Base-by-base conservation (phyloP, 2,888 invertebrate species). In the Leptinotarsa tumamoca region DNA sequence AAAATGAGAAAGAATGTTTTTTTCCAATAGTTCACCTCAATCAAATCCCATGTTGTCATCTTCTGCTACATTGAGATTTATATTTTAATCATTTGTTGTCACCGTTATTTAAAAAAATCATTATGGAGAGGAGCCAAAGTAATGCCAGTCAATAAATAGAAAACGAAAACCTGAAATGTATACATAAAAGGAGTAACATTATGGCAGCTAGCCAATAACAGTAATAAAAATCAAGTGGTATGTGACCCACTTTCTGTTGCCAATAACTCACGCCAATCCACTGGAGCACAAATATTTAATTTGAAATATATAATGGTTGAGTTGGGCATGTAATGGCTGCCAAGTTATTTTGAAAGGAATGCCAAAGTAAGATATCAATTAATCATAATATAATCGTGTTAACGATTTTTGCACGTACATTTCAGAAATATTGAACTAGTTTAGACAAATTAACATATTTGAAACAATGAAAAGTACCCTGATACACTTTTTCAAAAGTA, bases 141-240 rank as follows among this genome's bases (percentile, higher is more conserved):
- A 63, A 33, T 33, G 17, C 27, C 63, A 33, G 56, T 56, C 52
- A 58, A 70, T 50, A 54, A 69, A 33, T 33, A 43, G 15, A 33
- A 58, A 56, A 58, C n/a, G 49, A 56, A 70, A 70, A 18, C 23
- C 27, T 15, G 49, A 21, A 70, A 61, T 63, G 63, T 15, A 33
- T 15, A 66, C 51, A 66, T 23, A 71, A 63, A 71, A 66, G 66
- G 66, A 71, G 52, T 66, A 33, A 69, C 70, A 33, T 74, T 43
- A 67, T 72, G 72, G 72, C 63, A 33, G 51, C 58, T 14, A 61
- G 72, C 72, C 72, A 76, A 76, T 72, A 67, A 69, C 68, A 75
- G 52, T 69, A 72, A 72, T 66, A 27, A 56, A 74, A 71, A 74
- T 49, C 61, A 54, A 33, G 33, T 72, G 75, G 75, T 67, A 61